Percentiles rank a stretch among this genome's conserved stretches.
Evolutionary conservation across 2,797 vertebrate species (phyloP).

Genomic region (Tragelaphus oryx): DNA sequence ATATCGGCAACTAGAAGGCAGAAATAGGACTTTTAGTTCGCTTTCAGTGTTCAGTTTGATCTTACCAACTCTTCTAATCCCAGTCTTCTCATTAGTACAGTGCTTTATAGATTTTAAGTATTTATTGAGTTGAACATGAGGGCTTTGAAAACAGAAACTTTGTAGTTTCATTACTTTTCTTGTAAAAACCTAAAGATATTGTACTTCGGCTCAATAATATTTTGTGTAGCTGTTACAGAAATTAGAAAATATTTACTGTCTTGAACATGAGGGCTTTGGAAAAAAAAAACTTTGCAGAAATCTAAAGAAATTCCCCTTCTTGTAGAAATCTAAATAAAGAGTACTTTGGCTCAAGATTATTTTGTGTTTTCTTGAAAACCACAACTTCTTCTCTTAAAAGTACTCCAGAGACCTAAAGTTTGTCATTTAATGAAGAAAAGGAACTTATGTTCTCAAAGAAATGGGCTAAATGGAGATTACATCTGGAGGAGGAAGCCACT

Average conservation of each 20-base stretch:
- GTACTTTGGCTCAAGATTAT: background rate
- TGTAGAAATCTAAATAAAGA: background rate
- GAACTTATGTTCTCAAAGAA: background rate
- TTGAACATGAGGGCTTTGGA: background rate
- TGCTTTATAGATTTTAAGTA: background rate
- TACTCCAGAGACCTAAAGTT: background rate
- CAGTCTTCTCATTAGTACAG: background rate
- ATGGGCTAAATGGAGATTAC: background rate
- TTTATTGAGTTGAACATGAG: background rate
- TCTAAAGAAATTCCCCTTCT: background rate
- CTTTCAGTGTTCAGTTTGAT: background rate
- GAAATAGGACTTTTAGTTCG: background rate
- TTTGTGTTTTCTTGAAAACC: background rate
- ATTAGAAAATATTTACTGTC: background rate
- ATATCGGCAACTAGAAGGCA: background rate
- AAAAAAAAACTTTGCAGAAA: background rate
- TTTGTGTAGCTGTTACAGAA: background rate
- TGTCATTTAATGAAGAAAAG: background rate
- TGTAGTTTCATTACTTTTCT: background rate
- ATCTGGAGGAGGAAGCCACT: background rate
- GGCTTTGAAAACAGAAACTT: background rate
- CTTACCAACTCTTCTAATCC: background rate
- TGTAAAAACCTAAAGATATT: background rate
- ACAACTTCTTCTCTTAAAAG: background rate
- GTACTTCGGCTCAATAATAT: background rate